Percentiles rank a stretch among this genome's conserved stretches.
phyloP scores from a whole-genome alignment of 2,888 invertebrate genomes.

The Uloborus plumipes region DNA sequence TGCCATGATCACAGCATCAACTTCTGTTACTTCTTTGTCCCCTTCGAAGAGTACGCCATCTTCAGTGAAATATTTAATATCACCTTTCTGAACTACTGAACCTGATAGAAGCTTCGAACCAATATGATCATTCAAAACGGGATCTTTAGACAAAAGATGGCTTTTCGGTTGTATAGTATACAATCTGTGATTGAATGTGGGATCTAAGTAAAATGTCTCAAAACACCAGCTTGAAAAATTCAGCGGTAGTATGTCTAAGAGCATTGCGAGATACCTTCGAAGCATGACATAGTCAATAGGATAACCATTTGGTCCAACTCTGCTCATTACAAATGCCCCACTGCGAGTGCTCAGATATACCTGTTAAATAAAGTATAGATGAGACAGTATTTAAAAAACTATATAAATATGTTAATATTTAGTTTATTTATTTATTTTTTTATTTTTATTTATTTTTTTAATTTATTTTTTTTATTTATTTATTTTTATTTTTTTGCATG shows the following conservation, averaged over 20 bases:
- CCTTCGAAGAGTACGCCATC: slow-evolving; percentile 68
- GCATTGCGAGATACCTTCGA: background rate
- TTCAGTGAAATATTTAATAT: slow-evolving; percentile 68
- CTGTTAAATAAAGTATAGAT: slow-evolving; percentile 7
- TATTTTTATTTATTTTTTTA: too few species aligned
- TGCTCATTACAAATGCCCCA: slow-evolving; percentile 35
- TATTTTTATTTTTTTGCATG: too few species aligned
- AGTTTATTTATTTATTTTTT: too few species aligned
- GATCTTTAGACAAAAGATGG: slow-evolving; percentile 67
- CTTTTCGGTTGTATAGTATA: slow-evolving; percentile 71
- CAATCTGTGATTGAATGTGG: slow-evolving; percentile 70
- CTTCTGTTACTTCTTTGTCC: slow-evolving; percentile 67
- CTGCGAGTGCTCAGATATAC: slow-evolving; percentile 51
- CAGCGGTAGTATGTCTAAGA: slow-evolving; percentile 17
- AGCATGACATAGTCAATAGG: slow-evolving; percentile 31
- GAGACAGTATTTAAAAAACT: background rate
- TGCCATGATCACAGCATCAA: slow-evolving; percentile 70
- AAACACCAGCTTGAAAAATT: slow-evolving; percentile 24
- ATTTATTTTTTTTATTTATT: too few species aligned
- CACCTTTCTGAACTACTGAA: slow-evolving; percentile 69
- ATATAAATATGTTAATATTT: too few species aligned
- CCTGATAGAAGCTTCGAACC: slow-evolving; percentile 71
- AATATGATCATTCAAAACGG: slow-evolving; percentile 71
- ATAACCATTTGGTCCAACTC: slow-evolving; percentile 61
- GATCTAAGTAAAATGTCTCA: slow-evolving; percentile 66